A percentile compares a stretch with the other conserved stretches of the same genome.
Evolutionary conservation across 2,888 invertebrate species (phyloP).

Genomic region (Tanypteryx hageni): DNA sequence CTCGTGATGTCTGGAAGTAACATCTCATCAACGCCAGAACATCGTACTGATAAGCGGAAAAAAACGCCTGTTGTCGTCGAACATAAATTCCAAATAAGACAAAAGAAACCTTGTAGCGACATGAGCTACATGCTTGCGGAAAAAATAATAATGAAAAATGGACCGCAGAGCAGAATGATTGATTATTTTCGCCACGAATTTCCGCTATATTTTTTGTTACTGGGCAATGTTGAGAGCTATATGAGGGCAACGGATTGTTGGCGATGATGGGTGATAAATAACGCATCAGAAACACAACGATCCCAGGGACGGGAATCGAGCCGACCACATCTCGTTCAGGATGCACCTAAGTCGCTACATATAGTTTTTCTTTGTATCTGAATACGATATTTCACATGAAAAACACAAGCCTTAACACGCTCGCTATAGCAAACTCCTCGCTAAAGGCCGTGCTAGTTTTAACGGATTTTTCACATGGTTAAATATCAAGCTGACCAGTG

Average conservation of each 20-base stretch:
- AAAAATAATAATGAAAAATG: conserved; percentile 58
- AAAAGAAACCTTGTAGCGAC: conserved; percentile 51
- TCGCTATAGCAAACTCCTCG: no score
- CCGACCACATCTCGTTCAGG: neutral
- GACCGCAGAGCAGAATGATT: conserved; percentile 23
- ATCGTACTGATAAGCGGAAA: conserved; percentile 11
- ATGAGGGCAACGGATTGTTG: neutral
- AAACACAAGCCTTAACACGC: no score
- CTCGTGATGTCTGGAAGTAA: neutral
- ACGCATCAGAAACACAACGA: conserved; percentile 33
- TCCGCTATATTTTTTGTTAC: conserved; percentile 21
- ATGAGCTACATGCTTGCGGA: conserved; percentile 44
- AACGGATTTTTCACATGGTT: no score
- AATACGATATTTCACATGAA: no score
- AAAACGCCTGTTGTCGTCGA: neutral
- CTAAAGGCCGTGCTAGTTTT: no score
- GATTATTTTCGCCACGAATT: conserved; percentile 44
- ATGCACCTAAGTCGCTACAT: neutral
- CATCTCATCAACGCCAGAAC: neutral
- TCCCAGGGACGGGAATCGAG: neutral
- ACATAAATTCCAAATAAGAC: conserved; percentile 39
- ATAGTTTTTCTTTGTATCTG: no score
- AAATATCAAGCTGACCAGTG: no score
- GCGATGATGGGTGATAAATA: conserved; percentile 46
- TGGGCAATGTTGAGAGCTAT: conserved; percentile 23